Percentiles rank a stretch among this genome's conserved stretches.
Evolutionary conservation across 2,888 invertebrate species (phyloP).

Genomic region (Drosophila peninsularis): DNA sequence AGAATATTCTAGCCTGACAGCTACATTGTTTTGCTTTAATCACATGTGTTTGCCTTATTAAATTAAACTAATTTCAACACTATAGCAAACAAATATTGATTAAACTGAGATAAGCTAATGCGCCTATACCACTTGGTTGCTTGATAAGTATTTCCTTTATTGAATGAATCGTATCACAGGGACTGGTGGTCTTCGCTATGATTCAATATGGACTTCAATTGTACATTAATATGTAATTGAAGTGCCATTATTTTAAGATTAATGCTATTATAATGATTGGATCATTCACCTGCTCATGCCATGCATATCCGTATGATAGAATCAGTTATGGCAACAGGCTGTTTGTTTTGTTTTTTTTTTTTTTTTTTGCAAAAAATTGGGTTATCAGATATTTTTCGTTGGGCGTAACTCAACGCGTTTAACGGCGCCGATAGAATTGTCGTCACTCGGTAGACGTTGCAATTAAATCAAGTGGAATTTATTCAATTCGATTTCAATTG

Average conservation of each 20-base stretch:
- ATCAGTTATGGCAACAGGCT: conserved; percentile 10
- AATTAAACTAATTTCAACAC: background rate
- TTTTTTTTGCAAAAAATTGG: conserved; percentile 29
- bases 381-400: conserved; percentile 34
- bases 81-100: background rate
- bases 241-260: background rate
- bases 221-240: background rate
- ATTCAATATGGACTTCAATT: background rate
- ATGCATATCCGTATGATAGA: background rate
- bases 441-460: conserved; percentile 61
- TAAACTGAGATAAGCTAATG: background rate
- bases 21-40: background rate
- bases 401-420: conserved; percentile 39
- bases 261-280: conserved; percentile 9
- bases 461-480: conserved; percentile 80
- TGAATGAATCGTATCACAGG: background rate
- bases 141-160: background rate
- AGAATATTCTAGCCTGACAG: background rate
- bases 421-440: conserved; percentile 54
- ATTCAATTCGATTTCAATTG: conserved; percentile 78
- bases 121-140: background rate
- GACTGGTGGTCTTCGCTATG: background rate
- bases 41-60: background rate
- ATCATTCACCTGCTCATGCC: background rate
- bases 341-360: conserved; percentile 1